phyloP scores from a whole-genome alignment of 2,888 invertebrate species.

The Agonopterix arenella region DNA sequence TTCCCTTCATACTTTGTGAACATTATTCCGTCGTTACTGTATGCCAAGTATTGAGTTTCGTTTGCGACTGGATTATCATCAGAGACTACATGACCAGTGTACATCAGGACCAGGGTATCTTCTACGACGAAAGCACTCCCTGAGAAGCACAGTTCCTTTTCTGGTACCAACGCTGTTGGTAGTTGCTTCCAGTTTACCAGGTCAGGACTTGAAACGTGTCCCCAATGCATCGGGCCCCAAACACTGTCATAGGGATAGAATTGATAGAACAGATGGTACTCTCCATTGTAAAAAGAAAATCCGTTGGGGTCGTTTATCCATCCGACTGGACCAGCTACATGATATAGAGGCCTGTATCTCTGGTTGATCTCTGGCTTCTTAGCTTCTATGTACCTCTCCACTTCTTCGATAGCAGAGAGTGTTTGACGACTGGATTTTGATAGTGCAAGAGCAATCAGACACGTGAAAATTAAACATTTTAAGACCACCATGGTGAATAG shows the following conservation, averaged over 20 bases:
- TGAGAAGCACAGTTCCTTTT: conserved; percentile 60
- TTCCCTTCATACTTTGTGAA: conserved; percentile 59
- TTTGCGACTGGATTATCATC: conserved; percentile 43
- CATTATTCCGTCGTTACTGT: conserved; percentile 52
- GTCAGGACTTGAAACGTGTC: conserved; percentile 62
- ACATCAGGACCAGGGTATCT: conserved; percentile 50
- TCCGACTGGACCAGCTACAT: conserved; percentile 59
- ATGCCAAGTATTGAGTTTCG: conserved; percentile 58
- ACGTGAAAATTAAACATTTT: conserved; percentile 16
- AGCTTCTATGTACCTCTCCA: conserved; percentile 50
- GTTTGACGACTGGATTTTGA: conserved; percentile 22
- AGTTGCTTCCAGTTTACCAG: conserved; percentile 66
- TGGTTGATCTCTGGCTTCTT: conserved; percentile 47
- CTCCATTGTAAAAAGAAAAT: conserved; percentile 64
- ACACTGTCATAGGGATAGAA: conserved; percentile 63
- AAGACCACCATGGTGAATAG: conserved; percentile 11
- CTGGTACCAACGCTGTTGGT: conserved; percentile 67
- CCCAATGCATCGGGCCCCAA: conserved; percentile 76
- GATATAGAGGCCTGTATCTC: conserved; percentile 53
- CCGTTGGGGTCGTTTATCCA: conserved; percentile 79
- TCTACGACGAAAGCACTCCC: conserved; percentile 61
- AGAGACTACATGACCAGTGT: conserved; percentile 42
- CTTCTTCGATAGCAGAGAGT: conserved; percentile 23
- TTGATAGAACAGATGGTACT: conserved; percentile 74
- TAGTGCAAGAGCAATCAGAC: conserved; percentile 22